phyloP scores from a whole-genome alignment of 2,113 vertebrate species.

The Cisticola juncidis region DNA sequence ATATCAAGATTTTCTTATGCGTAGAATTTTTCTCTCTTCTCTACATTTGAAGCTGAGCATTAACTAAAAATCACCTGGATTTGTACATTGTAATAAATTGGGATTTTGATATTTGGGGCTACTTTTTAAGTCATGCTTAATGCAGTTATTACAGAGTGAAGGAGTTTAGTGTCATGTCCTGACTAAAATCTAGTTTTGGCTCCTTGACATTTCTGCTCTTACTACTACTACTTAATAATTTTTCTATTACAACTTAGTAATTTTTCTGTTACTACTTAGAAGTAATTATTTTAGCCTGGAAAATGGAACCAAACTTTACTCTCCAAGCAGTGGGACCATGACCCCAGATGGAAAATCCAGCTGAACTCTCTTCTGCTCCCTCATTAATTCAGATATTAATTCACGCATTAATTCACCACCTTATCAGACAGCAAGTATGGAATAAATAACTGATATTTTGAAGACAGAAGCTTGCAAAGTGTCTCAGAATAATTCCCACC shows the following conservation, averaged over 20 bases:
- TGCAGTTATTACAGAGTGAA: neutral
- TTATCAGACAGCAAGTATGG: neutral
- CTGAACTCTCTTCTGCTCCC: neutral
- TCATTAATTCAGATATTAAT: neutral
- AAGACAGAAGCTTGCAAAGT: neutral
- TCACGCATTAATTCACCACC: neutral
- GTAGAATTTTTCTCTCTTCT: neutral
- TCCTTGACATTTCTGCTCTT: neutral
- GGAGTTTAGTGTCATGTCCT: neutral
- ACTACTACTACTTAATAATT: no score
- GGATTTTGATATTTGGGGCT: neutral
- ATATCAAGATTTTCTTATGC: neutral
- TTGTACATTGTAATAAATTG: rapidly evolving
- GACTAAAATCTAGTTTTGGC: neutral
- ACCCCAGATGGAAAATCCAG: neutral
- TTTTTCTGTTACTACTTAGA: neutral
- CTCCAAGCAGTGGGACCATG: rapidly evolving
- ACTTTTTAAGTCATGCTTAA: neutral
- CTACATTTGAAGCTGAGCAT: neutral
- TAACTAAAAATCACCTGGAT: neutral
- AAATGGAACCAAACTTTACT: neutral
- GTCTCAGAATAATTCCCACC: neutral
- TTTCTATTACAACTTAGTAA: no score
- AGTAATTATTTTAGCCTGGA: neutral
- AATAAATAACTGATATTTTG: neutral